Conservation (phyloP, 2,888 invertebrate genomes). For the Octodonta nipae region DNA sequence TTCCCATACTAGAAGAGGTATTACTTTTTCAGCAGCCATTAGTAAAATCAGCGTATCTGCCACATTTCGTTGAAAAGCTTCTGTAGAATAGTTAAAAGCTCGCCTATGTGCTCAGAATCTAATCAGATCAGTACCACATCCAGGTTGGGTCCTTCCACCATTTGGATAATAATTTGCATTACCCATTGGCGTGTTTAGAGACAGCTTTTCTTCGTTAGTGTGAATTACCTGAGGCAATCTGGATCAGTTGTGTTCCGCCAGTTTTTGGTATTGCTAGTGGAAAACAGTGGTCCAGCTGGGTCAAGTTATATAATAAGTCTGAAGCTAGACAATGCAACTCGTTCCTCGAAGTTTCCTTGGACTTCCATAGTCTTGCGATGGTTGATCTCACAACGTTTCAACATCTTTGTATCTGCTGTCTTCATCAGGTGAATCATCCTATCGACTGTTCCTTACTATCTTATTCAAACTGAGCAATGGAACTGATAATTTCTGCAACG, state of each 20-base stretch:
- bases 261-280: slow-evolving; percentile 15
- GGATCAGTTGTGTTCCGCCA: slow-evolving; percentile 26
- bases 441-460: slow-evolving; percentile 15
- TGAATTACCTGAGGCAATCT: slow-evolving; percentile 27
- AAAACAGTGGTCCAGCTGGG: slow-evolving; percentile 26
- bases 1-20: slow-evolving; percentile 13
- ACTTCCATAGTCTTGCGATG: too few species aligned
- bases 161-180: slow-evolving; percentile 29
- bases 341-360: too few species aligned
- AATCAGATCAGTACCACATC: slow-evolving; percentile 19
- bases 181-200: slow-evolving; percentile 19
- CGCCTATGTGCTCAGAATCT: slow-evolving; percentile 34
- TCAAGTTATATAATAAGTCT: slow-evolving; percentile 31
- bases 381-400: too few species aligned
- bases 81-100: slow-evolving; percentile 34
- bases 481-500: slow-evolving; percentile 10
- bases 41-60: slow-evolving; percentile 9
- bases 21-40: slow-evolving; percentile 10
- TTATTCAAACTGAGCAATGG: slow-evolving; percentile 10
- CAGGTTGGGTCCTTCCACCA: slow-evolving; percentile 26
- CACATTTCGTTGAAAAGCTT: slow-evolving; percentile 24
- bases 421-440: too few species aligned
- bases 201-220: slow-evolving; percentile 18
- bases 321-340: too few species aligned
- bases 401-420: too few species aligned